Conservation (phyloP, 2,113 vertebrate species). For the Hyla sarda region DNA sequence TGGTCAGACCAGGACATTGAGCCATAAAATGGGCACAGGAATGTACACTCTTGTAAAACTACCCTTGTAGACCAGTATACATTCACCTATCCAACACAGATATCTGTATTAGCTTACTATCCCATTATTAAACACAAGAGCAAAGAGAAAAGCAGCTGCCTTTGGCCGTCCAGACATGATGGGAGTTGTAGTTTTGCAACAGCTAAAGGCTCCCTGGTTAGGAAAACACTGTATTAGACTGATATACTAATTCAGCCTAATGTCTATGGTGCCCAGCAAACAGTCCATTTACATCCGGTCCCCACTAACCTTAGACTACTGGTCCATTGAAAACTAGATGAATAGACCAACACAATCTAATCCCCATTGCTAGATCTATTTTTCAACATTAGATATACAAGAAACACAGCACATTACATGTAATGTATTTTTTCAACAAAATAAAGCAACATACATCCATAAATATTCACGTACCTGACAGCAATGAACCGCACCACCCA, state of each 20-base stretch:
- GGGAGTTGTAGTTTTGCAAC: too few relatives aligned
- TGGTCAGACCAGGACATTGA: too few relatives aligned
- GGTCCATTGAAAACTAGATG: too few relatives aligned
- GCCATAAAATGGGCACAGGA: too few relatives aligned
- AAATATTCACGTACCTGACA: slow-evolving; percentile 23
- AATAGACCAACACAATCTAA: not conserved
- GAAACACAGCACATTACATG: not conserved
- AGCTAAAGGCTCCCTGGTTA: too few relatives aligned
- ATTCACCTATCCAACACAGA: too few relatives aligned
- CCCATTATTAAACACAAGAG: not conserved
- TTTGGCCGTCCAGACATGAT: too few relatives aligned
- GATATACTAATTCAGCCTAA: too few relatives aligned
- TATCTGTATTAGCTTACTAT: too few relatives aligned
- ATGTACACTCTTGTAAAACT: too few relatives aligned
- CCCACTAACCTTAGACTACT: not conserved
- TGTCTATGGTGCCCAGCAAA: not conserved
- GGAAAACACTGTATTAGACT: too few relatives aligned
- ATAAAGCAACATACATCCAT: not conserved
- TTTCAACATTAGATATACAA: not conserved
- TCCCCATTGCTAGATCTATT: not conserved
- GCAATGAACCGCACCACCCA: not conserved
- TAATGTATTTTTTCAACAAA: not conserved
- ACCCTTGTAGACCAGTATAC: too few relatives aligned
- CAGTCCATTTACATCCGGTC: not conserved
- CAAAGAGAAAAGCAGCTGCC: not conserved